Evolutionary conservation across 2,888 invertebrate species (phyloP).

Genomic region (Parnassius apollo): DNA sequence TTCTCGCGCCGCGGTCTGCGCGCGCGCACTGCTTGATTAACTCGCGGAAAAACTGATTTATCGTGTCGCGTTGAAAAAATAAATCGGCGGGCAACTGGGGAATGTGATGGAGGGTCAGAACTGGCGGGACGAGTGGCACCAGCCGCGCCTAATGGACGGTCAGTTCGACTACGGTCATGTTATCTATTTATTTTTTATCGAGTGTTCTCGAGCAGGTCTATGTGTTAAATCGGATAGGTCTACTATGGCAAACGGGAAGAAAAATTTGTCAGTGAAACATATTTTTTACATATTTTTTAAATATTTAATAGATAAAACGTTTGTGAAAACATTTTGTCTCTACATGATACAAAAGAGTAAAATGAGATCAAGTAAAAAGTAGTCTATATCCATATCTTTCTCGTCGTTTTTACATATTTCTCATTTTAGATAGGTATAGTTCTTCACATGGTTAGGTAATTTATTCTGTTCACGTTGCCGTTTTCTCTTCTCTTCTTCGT

Average conservation of each 20-base stretch:
- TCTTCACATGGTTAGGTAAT: too few species aligned
- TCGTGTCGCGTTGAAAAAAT: slow-evolving; percentile 79
- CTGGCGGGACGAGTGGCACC: slow-evolving; percentile 75
- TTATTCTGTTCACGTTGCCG: too few species aligned
- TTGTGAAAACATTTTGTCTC: too few species aligned
- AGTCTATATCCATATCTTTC: too few species aligned
- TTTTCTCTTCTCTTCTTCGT: too few species aligned
- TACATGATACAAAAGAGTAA: too few species aligned
- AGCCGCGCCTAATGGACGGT: slow-evolving; percentile 72
- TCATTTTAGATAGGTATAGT: too few species aligned
- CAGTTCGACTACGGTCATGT: slow-evolving; percentile 45
- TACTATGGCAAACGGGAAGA: not conserved
- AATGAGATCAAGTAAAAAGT: too few species aligned
- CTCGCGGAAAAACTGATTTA: slow-evolving; percentile 72
- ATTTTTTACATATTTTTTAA: too few species aligned
- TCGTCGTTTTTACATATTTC: too few species aligned
- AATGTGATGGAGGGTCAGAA: slow-evolving; percentile 77
- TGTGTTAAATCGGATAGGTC: not conserved
- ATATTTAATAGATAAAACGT: too few species aligned
- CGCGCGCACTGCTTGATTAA: slow-evolving; percentile 44
- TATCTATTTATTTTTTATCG: slow-evolving; percentile 14
- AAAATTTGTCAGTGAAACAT: not conserved
- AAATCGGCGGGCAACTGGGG: slow-evolving; percentile 63
- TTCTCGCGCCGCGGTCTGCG: slow-evolving; percentile 70
- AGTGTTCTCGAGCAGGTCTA: not conserved